A percentile compares a stretch with the other conserved stretches of the same genome.
Conservation (phyloP, 1,140 invertebrate species). For the Drosophila pseudoananassae region DNA sequence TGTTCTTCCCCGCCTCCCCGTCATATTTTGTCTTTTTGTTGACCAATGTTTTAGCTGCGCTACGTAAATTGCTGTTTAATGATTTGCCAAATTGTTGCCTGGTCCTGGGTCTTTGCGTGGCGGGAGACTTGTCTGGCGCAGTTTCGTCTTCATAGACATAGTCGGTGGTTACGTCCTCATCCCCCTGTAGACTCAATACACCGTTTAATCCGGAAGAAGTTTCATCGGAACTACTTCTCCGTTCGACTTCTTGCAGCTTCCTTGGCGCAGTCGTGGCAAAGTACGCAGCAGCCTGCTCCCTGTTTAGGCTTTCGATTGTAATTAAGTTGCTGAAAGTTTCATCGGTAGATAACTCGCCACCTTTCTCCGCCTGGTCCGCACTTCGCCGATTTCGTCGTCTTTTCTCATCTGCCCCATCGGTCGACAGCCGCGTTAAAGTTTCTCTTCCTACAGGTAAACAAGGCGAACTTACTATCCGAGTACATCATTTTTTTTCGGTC, state of each 20-base stretch:
- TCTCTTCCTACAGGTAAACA: constrained; percentile 51
- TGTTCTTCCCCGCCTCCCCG: constrained; percentile 12
- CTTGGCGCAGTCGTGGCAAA: constrained; percentile 11
- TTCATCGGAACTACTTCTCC: constrained; percentile 61
- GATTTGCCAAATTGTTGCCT: constrained; percentile 79
- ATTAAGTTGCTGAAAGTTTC: constrained; percentile 82
- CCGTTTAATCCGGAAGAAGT: constrained; percentile 69
- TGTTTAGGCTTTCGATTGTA: constrained; percentile 60
- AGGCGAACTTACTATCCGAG: constrained; percentile 2
- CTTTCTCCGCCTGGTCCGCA: constrained; percentile 54
- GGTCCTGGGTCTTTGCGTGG: constrained; percentile 23
- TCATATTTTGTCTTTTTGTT: constrained; percentile 40
- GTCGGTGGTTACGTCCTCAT: constrained; percentile 30
- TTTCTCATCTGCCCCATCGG: constrained; percentile 31
- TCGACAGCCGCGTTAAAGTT: constrained; percentile 53
- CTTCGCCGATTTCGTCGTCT: constrained; percentile 56
- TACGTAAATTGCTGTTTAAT: constrained; percentile 80
- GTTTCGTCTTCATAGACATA: constrained; percentile 61
- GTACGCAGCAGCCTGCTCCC: constrained; percentile 15
- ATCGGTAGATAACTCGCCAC: constrained; percentile 20
- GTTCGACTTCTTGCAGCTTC: constrained; percentile 8
- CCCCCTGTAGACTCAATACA: constrained; percentile 46
- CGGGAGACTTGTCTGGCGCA: constrained; percentile 2
- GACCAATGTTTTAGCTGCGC: constrained; percentile 64
- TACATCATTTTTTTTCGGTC: not conserved